Base-by-base conservation (phyloP, 2,888 invertebrate species). In the Chalcis sispes region DNA sequence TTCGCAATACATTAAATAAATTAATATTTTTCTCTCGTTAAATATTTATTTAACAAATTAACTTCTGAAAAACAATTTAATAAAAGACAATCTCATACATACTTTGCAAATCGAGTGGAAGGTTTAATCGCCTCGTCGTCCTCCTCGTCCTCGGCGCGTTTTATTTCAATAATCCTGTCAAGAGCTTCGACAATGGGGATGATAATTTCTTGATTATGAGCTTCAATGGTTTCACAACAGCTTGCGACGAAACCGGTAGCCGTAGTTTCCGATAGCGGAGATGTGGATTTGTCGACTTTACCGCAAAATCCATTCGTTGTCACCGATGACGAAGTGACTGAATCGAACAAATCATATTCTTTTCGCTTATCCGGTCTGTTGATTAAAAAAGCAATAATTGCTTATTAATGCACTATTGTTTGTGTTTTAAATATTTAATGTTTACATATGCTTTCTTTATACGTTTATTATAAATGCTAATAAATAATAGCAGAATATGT, bases 181-280 rank as follows among this genome's bases (percentile, higher is more conserved):
- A 83, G 75, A 23, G 81, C 82, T 52, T 81, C 77, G n/a, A 80
- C 72, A 13, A 83, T 81, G 1, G 83, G 83, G 18, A 79, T 77
- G 23, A 83, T 79, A 27, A 81, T 79, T 23, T 71, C 77, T 23
- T 78, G 62, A 52, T 81, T 77, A 27, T 40, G 78, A 56, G 72
- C 32, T 4, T 66, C 40, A 2, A 46, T n/a, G 50, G 25, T 20
- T 10, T 64, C 58, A n/a, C n/a, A n/a, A n/a, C n/a, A n/a, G n/a
- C n/a, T n/a, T 36, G 36, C 36, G 2, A 32, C 40, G 2, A 32
- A 29, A 18, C 61, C 29, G 4, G 15, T 13, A 15, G 10, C 46
- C 10, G 3, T 25, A 7, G 25, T n/a, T 61, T 77, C 66, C 48
- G 64, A 52, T 18, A 50, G 5, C 2, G 64, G 58, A 4, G 73